Conservation (phyloP, 2,888 invertebrate species). For the Epinotia ramella region DNA sequence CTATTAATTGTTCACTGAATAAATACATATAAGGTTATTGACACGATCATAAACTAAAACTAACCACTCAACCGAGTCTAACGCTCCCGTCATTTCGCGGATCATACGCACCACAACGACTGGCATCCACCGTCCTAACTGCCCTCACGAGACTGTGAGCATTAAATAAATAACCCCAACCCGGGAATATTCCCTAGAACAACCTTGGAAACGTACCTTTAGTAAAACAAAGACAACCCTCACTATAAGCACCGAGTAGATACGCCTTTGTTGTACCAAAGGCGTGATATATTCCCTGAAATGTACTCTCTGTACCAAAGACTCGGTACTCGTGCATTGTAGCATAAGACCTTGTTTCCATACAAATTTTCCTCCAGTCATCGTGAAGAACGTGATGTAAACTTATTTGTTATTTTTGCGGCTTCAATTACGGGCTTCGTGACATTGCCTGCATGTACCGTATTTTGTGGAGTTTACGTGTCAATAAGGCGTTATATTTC, state of each 20-base stretch:
- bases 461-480: constrained; percentile 11
- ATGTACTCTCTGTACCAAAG: not conserved
- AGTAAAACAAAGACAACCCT: not conserved
- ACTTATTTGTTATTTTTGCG: constrained; percentile 13
- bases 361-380: not conserved
- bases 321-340: not conserved
- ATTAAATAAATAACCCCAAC: constrained; percentile 35
- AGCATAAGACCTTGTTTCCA: not conserved
- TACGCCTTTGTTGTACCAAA: not conserved
- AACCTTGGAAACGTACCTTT: not conserved
- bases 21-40: too few species aligned
- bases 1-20: too few species aligned
- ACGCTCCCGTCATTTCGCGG: constrained; percentile 15
- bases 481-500: constrained; percentile 20
- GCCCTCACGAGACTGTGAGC: constrained; percentile 14
- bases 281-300: constrained; percentile 3
- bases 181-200: constrained; percentile 20
- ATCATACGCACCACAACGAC: constrained; percentile 12
- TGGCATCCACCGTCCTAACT: constrained; percentile 16
- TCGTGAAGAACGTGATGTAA: not conserved
- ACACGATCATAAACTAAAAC: not conserved
- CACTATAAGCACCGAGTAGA: not conserved
- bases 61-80: not conserved
- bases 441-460: constrained; percentile 21
- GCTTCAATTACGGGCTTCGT: constrained; percentile 25